Evolutionary conservation across 2,797 vertebrate genomes (phyloP).

Genomic region (Pterois miles): DNA sequence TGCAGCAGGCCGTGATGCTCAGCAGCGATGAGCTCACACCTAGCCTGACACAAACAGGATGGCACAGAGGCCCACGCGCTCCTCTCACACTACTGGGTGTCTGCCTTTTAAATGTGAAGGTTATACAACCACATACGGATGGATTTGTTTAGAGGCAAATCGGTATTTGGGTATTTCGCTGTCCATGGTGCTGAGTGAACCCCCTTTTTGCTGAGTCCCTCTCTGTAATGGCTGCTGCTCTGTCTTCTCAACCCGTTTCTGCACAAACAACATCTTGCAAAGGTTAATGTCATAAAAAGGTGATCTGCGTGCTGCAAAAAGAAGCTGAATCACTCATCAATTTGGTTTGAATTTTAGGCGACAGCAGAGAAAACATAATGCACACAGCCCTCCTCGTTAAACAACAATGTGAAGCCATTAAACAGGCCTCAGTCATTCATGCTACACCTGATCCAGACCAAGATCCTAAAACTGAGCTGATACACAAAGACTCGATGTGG

Average conservation of each 20-base stretch:
- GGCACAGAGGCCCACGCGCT: constrained; percentile 1
- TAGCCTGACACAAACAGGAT: constrained; percentile 28
- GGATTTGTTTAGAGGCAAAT: neutral
- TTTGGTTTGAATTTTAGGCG: constrained; percentile 4
- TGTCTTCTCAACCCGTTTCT: neutral
- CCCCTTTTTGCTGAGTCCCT: neutral
- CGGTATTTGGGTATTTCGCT: constrained; percentile 24
- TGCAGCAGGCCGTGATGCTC: constrained; percentile 68
- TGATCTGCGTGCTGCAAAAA: neutral
- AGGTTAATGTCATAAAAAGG: neutral
- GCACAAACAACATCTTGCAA: constrained; percentile 10
- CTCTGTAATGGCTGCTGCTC: constrained; percentile 13
- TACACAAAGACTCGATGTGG: neutral
- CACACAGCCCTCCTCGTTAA: neutral
- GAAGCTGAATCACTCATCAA: constrained; percentile 33
- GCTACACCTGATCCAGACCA: constrained; percentile 18
- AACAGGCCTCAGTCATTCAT: constrained; percentile 20
- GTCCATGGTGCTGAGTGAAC: constrained; percentile 71
- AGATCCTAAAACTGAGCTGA: constrained; percentile 12
- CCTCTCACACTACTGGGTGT: neutral
- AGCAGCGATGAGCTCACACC: constrained; percentile 57
- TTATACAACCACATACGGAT: neutral
- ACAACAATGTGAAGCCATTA: constrained; percentile 12
- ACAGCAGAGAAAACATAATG: neutral
- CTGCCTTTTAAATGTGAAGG: neutral